Evolutionary conservation across 2,113 vertebrate genomes (phyloP), one percentile per base, ranked within the genome.

Genomic region (Dunckerocampus dactyliophorus): DNA sequence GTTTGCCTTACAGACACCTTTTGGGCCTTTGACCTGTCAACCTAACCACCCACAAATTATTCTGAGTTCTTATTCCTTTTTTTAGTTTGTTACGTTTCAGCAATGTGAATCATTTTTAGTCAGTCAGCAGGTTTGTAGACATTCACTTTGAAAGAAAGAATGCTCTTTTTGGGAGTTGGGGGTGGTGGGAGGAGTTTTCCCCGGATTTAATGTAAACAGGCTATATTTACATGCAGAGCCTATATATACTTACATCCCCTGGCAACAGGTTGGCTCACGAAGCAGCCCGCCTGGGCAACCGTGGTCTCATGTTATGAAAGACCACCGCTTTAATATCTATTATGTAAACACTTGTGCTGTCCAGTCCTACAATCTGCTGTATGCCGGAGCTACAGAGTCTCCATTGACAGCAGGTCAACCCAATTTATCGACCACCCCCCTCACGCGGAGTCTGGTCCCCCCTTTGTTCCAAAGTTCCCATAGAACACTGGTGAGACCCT

Each of bases 401-500:
- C 24, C 68, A 69, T 62, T 76, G 52, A 74, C 61, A 65, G 56
- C 53, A 7, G 75, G 66, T 84, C 81, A 77, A 15, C 66, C 68
- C 61, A 71, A 71, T 83, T 84, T 82, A 69, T 54, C 69, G 76
- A 82, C 81, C 83, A 74, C 46, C 69, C 72, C 82, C 77, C 73
- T 72, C 71, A 39, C 68, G 65, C 59, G 69, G 79, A 71, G 76
- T 81, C 74, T 75, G 75, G 62, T 69, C 69, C 56, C 45, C 8
- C 69, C 74, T 82, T 85, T 87, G 76, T 88, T 67, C 69, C 62
- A 21, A 37, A 60, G 63, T 84, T 80, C 79, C 72, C 82, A 72
- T 69, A 76, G 78, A 81, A 82, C 77, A 82, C 62, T 83, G 76
- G 80, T 66, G 74, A 83, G 78, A 76, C 63, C 75, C 80, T 85